Evolutionary conservation across 2,113 vertebrate species (phyloP), one percentile per base, ranked within the genome.

Genomic region (Jacana jacana): DNA sequence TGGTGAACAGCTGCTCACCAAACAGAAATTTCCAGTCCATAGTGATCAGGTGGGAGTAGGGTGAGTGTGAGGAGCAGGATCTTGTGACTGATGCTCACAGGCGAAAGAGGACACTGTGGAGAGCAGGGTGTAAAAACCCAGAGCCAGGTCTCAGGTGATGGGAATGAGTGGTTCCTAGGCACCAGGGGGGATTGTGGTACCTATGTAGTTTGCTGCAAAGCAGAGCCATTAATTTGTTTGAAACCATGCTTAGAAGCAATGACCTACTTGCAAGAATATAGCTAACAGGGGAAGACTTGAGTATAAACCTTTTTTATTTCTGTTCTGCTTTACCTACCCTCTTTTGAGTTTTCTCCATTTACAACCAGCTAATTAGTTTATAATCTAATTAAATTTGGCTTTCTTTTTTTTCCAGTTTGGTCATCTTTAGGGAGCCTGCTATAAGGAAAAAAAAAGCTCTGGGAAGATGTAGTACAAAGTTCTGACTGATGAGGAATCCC

Each of bases 241-340:
- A 92, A 84, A 68, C 55, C 44, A 68, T 81, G 77, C 72, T 95
- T 95, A 63, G 81, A 85, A 92, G 81, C 35, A 91, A 17, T 95
- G 95, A 96, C 95, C 96, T 97, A 97, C 89, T 96, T 97, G 83
- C 61, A 91, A 69, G 52, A 81, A 64, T 76, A 46, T 60, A 95
- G 73, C 52, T 91, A 84, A 86, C 69, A 86, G 72, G 85, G 90
- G 83, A 95, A 89, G 89, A 20, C 73, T 79, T 71, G 80, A 35
- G 65, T 48, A 66, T 91, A 91, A 93, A 68, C 13, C 76, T 93
- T 66, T 81, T 84, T 83, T 61, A 68, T 68, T 95, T 91, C 91
- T 95, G 57, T 81, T 91, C 86, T 79, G 72, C 73, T 81, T 93
- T 96, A 52, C 65, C 77, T 91, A 89, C 65, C 66, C 81, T 96